These are phyloP conservation scores for Epizoanthus stellaris DNA, from an alignment of 92 coral and sea anemone genomes.

Conservation along the genomic window DNA sequence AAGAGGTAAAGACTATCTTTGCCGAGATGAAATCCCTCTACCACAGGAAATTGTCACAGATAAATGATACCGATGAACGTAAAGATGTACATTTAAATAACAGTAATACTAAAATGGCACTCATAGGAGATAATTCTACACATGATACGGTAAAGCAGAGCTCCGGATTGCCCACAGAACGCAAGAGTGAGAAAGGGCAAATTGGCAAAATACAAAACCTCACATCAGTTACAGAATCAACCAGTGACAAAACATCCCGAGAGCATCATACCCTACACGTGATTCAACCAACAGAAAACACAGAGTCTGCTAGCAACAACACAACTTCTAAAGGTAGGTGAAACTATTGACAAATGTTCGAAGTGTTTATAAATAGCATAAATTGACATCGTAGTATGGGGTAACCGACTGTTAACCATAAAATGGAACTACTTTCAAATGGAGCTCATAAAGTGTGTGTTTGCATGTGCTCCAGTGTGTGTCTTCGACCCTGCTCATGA, in stretches of 20 bases:
- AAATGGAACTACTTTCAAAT: too few species aligned
- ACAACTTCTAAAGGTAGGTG: neutral
- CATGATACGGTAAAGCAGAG: neutral
- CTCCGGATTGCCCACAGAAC: neutral
- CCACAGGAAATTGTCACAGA: conserved; percentile 25
- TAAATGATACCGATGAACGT: neutral
- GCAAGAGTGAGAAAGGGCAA: neutral
- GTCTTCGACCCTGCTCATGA: too few species aligned
- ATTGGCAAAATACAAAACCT: neutral
- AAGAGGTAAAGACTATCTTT: conserved; percentile 74
- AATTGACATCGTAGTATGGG: too few species aligned
- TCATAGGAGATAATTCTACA: neutral
- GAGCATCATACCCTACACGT: neutral
- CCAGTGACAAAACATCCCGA: neutral
- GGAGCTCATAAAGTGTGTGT: too few species aligned
- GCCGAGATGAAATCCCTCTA: conserved; percentile 74
- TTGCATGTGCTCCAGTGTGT: too few species aligned
- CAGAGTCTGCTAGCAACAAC: neutral
- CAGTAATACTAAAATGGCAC: neutral
- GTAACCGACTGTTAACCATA: too few species aligned
- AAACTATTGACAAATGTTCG: neutral
- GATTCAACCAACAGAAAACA: neutral
- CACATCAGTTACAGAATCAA: neutral
- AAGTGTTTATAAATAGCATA: too few species aligned
- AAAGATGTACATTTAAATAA: neutral